Base-by-base conservation (phyloP, 2,797 vertebrate species). In the Lepus oiostolus region DNA sequence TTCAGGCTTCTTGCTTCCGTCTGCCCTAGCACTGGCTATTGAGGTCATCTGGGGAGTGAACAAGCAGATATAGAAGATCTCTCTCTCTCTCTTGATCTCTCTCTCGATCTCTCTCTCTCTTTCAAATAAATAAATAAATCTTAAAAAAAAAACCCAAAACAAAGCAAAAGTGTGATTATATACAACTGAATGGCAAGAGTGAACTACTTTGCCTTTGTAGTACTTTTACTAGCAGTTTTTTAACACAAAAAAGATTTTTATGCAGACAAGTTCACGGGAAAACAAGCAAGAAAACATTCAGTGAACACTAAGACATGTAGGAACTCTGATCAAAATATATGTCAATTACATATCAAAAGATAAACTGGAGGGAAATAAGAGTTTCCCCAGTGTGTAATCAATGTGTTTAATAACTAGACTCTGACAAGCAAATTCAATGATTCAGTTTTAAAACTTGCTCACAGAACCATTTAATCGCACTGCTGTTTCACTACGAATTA, bases 381-480 rank as follows among this genome's bases (percentile, higher is more conserved):
- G n/a, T 93, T 88, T 80, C 76, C 62, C n/a, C 42, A 93, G 47
- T 91, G 28, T 81, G 54, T 92, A 95, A 83, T 76, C 65, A 89
- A 63, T 76, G 47, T 28, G 90, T 85, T 89, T 94, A 80, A 19
- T 92, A 93, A 93, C 65, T 30, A 50, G 62, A 94, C 52, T 87
- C 13, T 83, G 82, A 87, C 32, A 92, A 94, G n/a, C 14, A 70
- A 80, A 65, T 35, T n/a, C 35, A 83, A 58, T 13, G 86, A 92
- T 65, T 77, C 60, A 83, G 16, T 58, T 80, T 89, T 63, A 28
- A 95, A 93, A 68, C 24, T 47, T 96, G 30, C n/a, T 84, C 79
- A 90, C 71, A 93, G 42, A 50, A 68, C 16, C 14, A 72, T 52
- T 83, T 87, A 54, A 75, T 94, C 70, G 26, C 26, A 68, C 28